These are phyloP conservation scores for Hirudinaria manillensis DNA, from an alignment of 2,888 invertebrate species.

Conservation along the genomic window DNA sequence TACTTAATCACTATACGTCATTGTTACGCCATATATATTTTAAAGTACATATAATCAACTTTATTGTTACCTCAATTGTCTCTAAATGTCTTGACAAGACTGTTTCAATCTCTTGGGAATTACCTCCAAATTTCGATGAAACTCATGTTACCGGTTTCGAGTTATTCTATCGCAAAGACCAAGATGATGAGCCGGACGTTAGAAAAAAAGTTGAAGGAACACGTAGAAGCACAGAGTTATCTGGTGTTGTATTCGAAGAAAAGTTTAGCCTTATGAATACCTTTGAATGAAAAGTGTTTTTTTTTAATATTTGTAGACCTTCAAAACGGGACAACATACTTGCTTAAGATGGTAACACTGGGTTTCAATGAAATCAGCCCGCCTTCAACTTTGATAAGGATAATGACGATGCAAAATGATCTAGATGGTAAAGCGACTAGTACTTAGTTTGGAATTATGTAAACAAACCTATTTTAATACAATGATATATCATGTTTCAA, in stretches of 20 bases:
- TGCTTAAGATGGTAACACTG: slow-evolving; percentile 79
- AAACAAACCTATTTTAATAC: neutral
- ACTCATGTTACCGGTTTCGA: slow-evolving; percentile 3
- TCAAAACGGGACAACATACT: slow-evolving; percentile 73
- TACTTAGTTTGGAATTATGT: neutral
- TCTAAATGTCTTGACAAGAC: neutral
- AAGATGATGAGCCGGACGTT: neutral
- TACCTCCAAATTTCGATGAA: neutral
- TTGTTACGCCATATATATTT: no score
- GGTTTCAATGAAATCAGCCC: slow-evolving; percentile 89
- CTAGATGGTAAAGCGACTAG: slow-evolving; percentile 65
- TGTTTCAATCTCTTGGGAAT: slow-evolving; percentile 5
- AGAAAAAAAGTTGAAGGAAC: neutral
- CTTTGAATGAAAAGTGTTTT: neutral
- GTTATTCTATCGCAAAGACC: neutral
- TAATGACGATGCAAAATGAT: slow-evolving; percentile 76
- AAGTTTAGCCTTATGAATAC: neutral
- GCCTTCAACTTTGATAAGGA: slow-evolving; percentile 80
- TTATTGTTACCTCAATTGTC: neutral
- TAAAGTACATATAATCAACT: no score
- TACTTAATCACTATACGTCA: neutral
- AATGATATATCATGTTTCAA: no score
- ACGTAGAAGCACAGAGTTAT: neutral
- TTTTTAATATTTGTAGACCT: slow-evolving; percentile 56
- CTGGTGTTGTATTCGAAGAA: neutral